phyloP scores from a whole-genome alignment of 1,140 invertebrate genomes.

The Andricus grossulariae region DNA sequence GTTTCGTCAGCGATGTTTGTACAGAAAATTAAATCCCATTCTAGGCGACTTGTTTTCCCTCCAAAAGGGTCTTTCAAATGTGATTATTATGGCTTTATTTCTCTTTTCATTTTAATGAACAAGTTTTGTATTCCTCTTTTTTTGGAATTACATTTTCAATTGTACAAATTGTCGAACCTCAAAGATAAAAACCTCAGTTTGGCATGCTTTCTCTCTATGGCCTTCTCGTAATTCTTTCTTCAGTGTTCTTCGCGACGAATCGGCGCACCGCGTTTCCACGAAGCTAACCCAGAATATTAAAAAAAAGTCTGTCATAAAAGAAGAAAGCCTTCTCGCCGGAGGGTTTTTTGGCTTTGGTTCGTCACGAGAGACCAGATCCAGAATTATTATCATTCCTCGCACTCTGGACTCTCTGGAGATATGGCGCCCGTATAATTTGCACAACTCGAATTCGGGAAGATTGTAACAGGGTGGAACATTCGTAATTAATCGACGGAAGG shows the following conservation, averaged over 20 bases:
- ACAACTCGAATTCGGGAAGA: too few relatives aligned
- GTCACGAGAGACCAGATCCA: not conserved
- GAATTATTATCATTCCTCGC: not conserved
- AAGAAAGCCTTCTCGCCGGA: not conserved
- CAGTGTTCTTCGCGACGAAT: not conserved
- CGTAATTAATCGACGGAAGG: not conserved
- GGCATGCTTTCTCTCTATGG: conserved; percentile 3
- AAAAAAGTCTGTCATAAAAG: conserved; percentile 27
- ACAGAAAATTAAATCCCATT: too few relatives aligned
- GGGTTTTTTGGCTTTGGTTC: not conserved
- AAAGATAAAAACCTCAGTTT: not conserved
- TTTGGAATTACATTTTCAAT: not conserved
- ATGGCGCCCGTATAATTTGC: too few relatives aligned
- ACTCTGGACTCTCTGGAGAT: not conserved
- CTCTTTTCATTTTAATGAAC: too few relatives aligned
- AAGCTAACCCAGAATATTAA: conserved; percentile 21
- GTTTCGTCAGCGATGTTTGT: not conserved
- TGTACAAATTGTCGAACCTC: not conserved
- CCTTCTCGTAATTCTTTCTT: not conserved
- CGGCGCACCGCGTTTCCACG: conserved; percentile 7
- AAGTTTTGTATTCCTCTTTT: too few relatives aligned
- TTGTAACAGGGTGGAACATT: too few relatives aligned
- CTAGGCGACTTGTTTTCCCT: too few relatives aligned
- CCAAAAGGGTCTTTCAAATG: too few relatives aligned
- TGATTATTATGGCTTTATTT: too few relatives aligned